A percentile compares a stretch with the other conserved stretches of the same genome.
Evolutionary conservation across 2,888 invertebrate species (phyloP).

Genomic region (Gisinianus flammeolus): DNA sequence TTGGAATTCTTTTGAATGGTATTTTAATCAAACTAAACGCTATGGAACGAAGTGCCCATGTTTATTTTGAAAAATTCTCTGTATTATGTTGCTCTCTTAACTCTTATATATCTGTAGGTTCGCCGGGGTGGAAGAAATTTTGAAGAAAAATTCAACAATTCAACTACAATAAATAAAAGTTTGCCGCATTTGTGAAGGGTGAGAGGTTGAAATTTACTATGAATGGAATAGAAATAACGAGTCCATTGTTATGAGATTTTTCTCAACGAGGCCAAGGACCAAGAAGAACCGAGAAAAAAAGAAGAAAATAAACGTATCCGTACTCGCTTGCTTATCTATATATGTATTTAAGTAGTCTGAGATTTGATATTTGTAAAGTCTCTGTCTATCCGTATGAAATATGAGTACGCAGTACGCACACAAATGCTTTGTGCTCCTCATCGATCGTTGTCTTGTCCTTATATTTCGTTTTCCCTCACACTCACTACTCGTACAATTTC

Average conservation of each 20-base stretch:
- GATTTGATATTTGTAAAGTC: neutral
- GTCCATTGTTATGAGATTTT: conserved; percentile 16
- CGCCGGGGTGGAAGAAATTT: too few relatives aligned
- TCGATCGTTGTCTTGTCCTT: neutral
- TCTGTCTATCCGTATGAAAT: neutral
- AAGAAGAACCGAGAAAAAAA: neutral
- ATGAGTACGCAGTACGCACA: conserved; percentile 10
- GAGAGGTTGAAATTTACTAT: conserved; percentile 18
- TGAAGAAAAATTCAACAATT: neutral
- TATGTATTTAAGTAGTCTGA: neutral
- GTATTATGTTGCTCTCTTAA: neutral
- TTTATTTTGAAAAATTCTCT: neutral
- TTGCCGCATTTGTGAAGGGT: conserved; percentile 9
- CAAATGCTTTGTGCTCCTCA: neutral
- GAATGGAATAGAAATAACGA: conserved; percentile 18
- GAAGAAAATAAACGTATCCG: too few relatives aligned
- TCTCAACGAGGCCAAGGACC: neutral
- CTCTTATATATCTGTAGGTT: too few relatives aligned
- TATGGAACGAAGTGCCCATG: neutral
- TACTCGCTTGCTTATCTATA: too few relatives aligned
- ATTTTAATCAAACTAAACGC: too few relatives aligned
- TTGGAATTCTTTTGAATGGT: too few relatives aligned
- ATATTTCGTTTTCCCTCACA: neutral
- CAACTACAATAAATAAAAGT: conserved; percentile 21
- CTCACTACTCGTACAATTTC: too few relatives aligned